phyloP scores from a whole-genome alignment of 2,113 vertebrate species.

The Physeter macrocephalus region DNA sequence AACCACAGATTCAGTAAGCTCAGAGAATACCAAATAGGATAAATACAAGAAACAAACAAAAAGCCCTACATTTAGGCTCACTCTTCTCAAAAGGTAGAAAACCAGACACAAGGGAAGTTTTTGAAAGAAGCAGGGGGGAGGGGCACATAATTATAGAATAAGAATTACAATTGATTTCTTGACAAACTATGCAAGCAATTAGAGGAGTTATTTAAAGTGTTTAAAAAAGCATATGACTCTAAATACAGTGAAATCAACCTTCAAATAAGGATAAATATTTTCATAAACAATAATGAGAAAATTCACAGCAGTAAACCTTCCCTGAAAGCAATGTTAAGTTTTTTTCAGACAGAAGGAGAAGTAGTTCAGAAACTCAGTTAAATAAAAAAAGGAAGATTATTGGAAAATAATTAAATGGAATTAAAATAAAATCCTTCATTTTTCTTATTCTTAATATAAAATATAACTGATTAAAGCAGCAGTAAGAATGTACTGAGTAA shows the following conservation, averaged over 20 bases:
- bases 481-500: not conserved
- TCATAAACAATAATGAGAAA: not conserved
- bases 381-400: not conserved
- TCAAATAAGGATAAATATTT: not conserved
- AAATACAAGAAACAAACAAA: not conserved
- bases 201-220: not conserved
- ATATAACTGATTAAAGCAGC: not conserved
- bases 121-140: not conserved
- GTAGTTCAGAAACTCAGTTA: not conserved
- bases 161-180: not conserved
- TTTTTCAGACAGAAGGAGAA: not conserved
- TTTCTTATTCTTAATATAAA: not conserved
- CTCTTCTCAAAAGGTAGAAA: not conserved
- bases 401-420: not conserved
- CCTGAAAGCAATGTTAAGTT: not conserved
- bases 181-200: not conserved
- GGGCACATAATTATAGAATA: not conserved
- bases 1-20: not conserved
- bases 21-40: not conserved
- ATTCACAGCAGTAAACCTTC: not conserved
- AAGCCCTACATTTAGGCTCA: not conserved
- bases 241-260: not conserved
- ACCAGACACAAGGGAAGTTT: not conserved
- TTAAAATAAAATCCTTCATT: not conserved
- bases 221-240: not conserved